Evolutionary conservation across 2,113 vertebrate species (phyloP).

Genomic region (Tor tambroides): DNA sequence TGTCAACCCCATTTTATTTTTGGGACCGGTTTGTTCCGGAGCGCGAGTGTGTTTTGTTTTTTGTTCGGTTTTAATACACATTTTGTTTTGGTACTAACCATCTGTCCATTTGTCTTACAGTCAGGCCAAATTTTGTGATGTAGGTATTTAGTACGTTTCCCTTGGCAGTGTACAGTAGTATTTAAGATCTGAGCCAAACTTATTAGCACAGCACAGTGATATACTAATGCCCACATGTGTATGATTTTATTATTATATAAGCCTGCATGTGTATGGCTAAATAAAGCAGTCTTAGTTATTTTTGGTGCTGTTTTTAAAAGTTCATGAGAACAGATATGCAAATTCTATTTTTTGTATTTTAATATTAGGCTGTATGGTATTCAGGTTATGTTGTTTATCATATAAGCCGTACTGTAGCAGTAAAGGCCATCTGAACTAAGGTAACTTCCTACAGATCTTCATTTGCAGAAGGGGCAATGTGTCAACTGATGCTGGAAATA

Average conservation of each 20-base stretch:
- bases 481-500: constrained; percentile 73
- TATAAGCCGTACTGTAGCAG: background rate
- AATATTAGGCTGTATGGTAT: background rate
- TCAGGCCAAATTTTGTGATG: constrained; percentile 25
- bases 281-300: constrained; percentile 58
- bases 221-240: constrained; percentile 55
- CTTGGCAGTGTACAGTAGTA: constrained; percentile 35
- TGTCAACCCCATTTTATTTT: constrained; percentile 13
- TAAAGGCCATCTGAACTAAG: background rate
- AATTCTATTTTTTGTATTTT: constrained; percentile 63
- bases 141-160: background rate
- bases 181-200: constrained; percentile 57
- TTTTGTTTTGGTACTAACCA: background rate
- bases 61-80: background rate
- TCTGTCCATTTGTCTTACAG: constrained; percentile 12
- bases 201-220: constrained; percentile 49
- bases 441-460: background rate
- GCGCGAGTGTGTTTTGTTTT: background rate
- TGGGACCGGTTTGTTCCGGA: background rate
- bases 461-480: constrained; percentile 53
- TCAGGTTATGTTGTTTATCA: constrained; percentile 5
- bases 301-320: constrained; percentile 69
- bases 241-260: constrained; percentile 51
- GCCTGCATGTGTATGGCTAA: constrained; percentile 61
- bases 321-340: constrained; percentile 64